Base-by-base conservation (phyloP, 2,888 invertebrate genomes). In the Eupithecia subfuscata region DNA sequence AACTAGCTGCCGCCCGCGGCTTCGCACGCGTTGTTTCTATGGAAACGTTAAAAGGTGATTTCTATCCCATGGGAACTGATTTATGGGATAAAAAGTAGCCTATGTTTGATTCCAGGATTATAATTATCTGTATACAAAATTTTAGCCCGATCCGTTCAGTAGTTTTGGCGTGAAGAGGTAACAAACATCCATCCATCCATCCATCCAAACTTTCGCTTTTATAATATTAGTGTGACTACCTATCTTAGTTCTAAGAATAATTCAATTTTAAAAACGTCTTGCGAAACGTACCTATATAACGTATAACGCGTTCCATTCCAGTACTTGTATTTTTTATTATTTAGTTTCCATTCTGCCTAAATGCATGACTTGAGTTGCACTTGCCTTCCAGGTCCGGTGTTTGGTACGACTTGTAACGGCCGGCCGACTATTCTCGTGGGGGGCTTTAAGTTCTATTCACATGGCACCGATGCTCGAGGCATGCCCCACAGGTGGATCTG, bases 341-440 rank as follows among this genome's bases (percentile, higher is more conserved):
- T 37, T 74, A 68, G 7, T 68, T 40, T 25, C 22, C 22, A 68
- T 22, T 68, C 22, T 73, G 67, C 48, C 40, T 74, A 25, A 74
- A 22, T 65, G 14, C 77, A 76, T 71, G 74, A 65, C 63, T 79
- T 78, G 77, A 52, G 69, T 75, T 79, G 69, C 75, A 6, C 65
- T 67, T 76, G 14, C 22, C 74, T 81, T 81, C 22, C 84, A 84
- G 84, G 65, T 67, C 87, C 89, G 6, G 86, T 88, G 16, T 89
- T 88, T 37, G 84, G 87, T 11, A 80, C 67, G 40, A 84, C 81
- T 30, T 80, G 82, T 4, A 67, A 7, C 0, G 89, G 89, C 0
- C 85, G 69, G 0, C 85, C 84, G 0, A 78, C 82, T 4, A 88
- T 90, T 34, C 34, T 88, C 45, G 86, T 90, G 4, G 89, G 89